phyloP scores from a whole-genome alignment of 2,888 invertebrate genomes.

The Capitulum mitella region DNA sequence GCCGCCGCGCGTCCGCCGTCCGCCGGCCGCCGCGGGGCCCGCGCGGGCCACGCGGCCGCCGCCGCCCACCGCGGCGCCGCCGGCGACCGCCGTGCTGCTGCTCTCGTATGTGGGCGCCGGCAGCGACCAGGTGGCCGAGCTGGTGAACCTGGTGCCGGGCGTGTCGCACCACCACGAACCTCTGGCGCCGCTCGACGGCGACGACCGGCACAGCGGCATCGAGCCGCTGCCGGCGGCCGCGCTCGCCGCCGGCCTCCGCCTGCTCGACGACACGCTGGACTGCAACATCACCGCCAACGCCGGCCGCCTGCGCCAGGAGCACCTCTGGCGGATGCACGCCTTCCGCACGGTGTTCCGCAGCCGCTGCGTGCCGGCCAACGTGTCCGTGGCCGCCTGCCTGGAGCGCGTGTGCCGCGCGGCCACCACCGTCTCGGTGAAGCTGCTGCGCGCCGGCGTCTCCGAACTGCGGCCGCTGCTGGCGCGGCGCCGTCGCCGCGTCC shows the following conservation, averaged over 20 bases:
- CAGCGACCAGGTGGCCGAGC: conserved; percentile 49
- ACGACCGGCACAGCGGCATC: background rate
- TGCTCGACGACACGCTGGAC: background rate
- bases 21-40: background rate
- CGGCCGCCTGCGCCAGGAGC: background rate
- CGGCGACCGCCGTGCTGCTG: background rate
- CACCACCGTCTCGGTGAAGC: background rate
- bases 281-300: background rate
- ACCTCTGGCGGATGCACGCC: background rate
- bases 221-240: background rate
- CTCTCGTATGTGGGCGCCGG: background rate
- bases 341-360: background rate
- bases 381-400: background rate
- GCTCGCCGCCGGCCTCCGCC: background rate
- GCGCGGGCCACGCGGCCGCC: background rate
- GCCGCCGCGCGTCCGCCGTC: background rate
- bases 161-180: conserved; percentile 51
- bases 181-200: background rate
- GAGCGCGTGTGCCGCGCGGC: background rate
- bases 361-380: background rate
- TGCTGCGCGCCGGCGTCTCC: background rate
- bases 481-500: background rate
- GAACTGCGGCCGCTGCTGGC: background rate
- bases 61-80: no score
- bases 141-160: conserved; percentile 82